These are phyloP conservation scores for Craterocephalus amniculus DNA, from an alignment of 2,797 vertebrate species.

Conservation along the genomic window DNA sequence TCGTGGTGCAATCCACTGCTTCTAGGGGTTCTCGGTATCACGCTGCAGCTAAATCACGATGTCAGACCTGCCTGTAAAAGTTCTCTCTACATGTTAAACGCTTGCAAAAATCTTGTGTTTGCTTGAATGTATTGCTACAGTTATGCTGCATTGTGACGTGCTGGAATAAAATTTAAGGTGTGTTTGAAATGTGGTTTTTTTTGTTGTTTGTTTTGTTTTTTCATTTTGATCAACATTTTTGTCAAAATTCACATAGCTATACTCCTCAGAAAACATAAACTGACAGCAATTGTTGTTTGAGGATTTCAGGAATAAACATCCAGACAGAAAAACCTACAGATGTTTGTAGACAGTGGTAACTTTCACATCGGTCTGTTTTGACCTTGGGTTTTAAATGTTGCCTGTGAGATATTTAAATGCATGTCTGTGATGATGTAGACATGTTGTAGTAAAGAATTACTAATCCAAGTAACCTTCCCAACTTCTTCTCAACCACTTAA, in stretches of 20 bases:
- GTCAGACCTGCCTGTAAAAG: conserved; percentile 1
- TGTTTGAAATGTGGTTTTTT: background rate
- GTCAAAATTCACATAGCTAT: background rate
- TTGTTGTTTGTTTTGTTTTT: no score
- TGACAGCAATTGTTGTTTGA: background rate
- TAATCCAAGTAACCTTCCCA: background rate
- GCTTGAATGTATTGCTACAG: background rate
- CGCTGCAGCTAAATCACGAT: background rate
- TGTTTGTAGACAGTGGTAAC: background rate
- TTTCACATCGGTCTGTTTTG: background rate
- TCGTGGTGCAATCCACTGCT: conserved; percentile 63
- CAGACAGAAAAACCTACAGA: background rate
- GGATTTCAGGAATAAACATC: background rate
- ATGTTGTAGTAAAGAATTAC: conserved; percentile 3
- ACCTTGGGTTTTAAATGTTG: background rate
- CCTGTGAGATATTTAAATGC: background rate
- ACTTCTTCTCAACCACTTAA: conserved; percentile 22
- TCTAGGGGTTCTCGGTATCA: conserved; percentile 51
- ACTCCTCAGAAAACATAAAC: background rate
- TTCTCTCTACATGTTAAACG: background rate
- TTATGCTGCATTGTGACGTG: background rate
- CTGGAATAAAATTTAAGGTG: background rate
- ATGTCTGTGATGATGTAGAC: background rate
- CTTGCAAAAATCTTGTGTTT: background rate
- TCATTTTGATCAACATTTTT: background rate